Evolutionary conservation across 1,140 invertebrate species (phyloP), one percentile per base, ranked within the genome.

Genomic region (Melitaea cinxia): DNA sequence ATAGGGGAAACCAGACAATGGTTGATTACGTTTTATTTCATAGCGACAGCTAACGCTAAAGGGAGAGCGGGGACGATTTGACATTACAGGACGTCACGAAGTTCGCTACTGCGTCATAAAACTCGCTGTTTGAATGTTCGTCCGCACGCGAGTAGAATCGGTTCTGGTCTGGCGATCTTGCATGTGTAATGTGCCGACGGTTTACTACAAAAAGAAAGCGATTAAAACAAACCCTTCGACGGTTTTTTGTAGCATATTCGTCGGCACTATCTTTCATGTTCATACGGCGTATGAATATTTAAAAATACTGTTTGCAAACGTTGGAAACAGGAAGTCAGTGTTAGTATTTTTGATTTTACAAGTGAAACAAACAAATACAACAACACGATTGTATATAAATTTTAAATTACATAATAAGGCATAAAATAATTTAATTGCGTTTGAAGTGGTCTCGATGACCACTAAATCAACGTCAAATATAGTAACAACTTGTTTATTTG

Each of bases 21-120:
- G 74, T 64, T 72, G 64, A 83, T 87, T 82, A 83, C 82, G 80
- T 83, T 84, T 84, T 82, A 82, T 84, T 84, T 74, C 70, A 78
- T 72, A 71, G 56, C 64, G 62, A 68, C 73, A 75, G 73, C 80
- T 56, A 72, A 74, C 68, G 61, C 55, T 70, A 7, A 17, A n/a
- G n/a, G 42, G 42, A 47, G 42, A 23, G 42, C 12, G 19, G 42
- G 42, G 42, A 47, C 42, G 56, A 63, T 78, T 80, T 73, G 63
- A 67, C 73, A 73, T 73, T 79, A 82, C 81, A 85, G 78, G 80
- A 83, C 73, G 82, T 82, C 77, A 79, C 82, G 78, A 74, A 71
- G 61, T 65, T 65, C 35, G 77, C 78, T 81, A 77, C 76, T 77
- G 72, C 61, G 65, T 67, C 70, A 81, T 85, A 83, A 84, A 84